phyloP scores from a whole-genome alignment of 1,140 invertebrate species.

The Reticulitermes speratus region DNA sequence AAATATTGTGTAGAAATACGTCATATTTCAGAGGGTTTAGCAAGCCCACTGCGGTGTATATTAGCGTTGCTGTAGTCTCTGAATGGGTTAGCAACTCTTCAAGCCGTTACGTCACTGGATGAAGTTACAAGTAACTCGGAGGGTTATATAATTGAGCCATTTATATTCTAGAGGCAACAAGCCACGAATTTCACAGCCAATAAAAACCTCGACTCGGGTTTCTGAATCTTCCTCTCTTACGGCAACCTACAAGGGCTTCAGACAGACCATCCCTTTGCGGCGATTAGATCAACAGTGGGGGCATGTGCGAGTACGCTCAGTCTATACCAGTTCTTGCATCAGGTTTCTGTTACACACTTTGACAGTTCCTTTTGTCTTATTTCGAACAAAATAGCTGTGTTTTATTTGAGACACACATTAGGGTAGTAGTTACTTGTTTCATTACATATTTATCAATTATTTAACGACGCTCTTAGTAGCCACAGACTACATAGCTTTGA shows the following conservation, averaged over 20 bases:
- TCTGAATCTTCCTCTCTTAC: constrained; percentile 16
- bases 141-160: constrained; percentile 19
- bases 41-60: not conserved
- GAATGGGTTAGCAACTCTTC: not conserved
- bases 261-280: not conserved
- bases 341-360: not conserved
- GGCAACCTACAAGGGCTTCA: not conserved
- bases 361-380: too few species aligned
- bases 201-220: constrained; percentile 23
- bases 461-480: too few species aligned
- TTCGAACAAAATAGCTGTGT: too few species aligned
- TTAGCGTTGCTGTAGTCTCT: not conserved
- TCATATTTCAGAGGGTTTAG: too few species aligned
- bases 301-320: not conserved
- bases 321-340: too few species aligned
- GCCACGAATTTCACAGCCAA: constrained; percentile 24
- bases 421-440: too few species aligned
- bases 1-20: too few species aligned
- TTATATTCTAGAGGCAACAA: not conserved
- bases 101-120: not conserved
- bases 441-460: too few species aligned
- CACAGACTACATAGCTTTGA: too few species aligned
- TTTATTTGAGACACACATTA: too few species aligned
- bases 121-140: not conserved
- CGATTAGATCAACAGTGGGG: not conserved